Percentiles rank a stretch among this genome's conserved stretches.
These are phyloP conservation scores for Neomonachus schauinslandi DNA, from an alignment of 2,113 vertebrate species.

Conservation along the genomic window DNA sequence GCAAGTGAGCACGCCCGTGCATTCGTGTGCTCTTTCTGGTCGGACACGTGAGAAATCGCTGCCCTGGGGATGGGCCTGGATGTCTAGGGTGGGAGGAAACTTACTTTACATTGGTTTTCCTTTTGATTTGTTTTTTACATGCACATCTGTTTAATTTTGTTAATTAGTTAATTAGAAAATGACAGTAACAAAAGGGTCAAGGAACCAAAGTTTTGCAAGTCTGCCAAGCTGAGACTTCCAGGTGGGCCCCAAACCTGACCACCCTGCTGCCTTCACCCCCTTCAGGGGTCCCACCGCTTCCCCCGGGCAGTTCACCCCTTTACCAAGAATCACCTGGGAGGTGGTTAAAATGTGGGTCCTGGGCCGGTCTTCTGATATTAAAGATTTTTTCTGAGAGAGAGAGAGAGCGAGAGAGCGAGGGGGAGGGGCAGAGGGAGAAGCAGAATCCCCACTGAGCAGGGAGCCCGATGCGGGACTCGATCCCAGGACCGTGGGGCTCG, in stretches of 20 bases:
- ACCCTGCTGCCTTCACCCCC: neutral
- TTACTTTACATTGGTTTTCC: neutral
- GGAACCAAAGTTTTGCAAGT: neutral
- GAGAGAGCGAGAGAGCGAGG: too few relatives aligned
- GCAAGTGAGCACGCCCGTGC: fast-evolving
- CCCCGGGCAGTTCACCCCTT: fast-evolving
- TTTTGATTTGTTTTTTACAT: neutral
- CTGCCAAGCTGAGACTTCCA: neutral
- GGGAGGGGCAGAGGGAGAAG: too few relatives aligned
- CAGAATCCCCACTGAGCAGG: neutral
- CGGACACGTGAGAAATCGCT: neutral
- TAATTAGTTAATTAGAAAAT: conserved; percentile 8
- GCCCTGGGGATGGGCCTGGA: neutral
- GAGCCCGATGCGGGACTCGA: fast-evolving
- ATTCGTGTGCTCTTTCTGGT: fast-evolving
- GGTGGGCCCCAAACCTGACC: neutral
- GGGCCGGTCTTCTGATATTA: too few relatives aligned
- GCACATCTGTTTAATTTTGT: conserved; percentile 47
- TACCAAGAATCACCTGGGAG: neutral
- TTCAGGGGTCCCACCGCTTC: neutral
- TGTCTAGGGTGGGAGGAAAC: neutral
- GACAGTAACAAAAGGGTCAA: neutral
- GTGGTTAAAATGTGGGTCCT: neutral
- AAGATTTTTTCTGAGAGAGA: neutral
- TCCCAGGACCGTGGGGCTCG: fast-evolving